Base-by-base conservation (phyloP, 2,113 vertebrate genomes). In the Paradoxurus hermaphroditus region DNA sequence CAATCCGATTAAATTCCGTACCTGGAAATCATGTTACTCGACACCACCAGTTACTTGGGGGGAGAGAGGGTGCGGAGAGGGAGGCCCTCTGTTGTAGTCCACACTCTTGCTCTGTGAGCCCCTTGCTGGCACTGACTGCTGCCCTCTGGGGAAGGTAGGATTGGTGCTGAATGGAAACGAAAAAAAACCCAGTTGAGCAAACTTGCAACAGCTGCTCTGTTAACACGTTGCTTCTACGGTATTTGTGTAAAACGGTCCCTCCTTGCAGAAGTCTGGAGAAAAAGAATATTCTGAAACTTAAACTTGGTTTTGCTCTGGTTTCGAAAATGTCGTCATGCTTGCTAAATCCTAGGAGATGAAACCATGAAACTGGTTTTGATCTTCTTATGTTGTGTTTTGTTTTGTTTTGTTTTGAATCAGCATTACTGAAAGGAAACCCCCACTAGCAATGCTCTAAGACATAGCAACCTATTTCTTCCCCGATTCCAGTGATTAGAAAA, bases 201-300 rank as follows among this genome's bases (percentile, higher is more conserved):
- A 98, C 97, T 96, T 97, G 91, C 91, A 98, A 98, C 92, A 94
- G 98, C 98, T 98, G 92, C 98, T 98, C 97, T 84, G 39, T 27
- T 97, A 98, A 94, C 79, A 0, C 46, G 94, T 95, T 96, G 96
- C 97, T 86, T 98, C 96, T 98, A 88, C 95, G 94, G 94, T 95
- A 97, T 95, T 96, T 94, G 97, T 95, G 92, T 98, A 97, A 97
- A 97, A 87, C 0, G 0, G 94, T 90, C 53, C 93, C 90, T 85
- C 85, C 39, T 62, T 79, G 65, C 73, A 84, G 89, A 93, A 19
- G 0, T 82, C 95, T 97, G 85, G 36, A 90, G 59, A 81, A 41
- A 93, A 97, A 91, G 77, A 93, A 97, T 95, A 97, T 96, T 97
- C 95, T 86, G 84, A 41, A 95, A 83, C 72, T 84, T 97, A 97